Percentiles rank a stretch among this genome's conserved stretches.
Conservation (phyloP, 2,888 invertebrate genomes). For the Deilephila elpenor region DNA sequence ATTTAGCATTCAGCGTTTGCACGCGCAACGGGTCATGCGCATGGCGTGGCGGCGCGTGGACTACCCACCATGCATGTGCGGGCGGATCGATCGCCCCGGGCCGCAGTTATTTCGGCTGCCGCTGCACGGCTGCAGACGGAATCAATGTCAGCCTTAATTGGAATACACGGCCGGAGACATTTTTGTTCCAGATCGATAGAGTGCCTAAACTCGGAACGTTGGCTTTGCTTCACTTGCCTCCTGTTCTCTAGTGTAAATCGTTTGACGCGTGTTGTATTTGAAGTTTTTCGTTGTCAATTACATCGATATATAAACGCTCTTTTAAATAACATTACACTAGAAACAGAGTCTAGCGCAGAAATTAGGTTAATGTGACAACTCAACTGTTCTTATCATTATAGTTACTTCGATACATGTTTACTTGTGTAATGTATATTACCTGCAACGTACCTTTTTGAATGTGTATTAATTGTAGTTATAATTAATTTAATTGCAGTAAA, state of each 20-base stretch:
- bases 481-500: neutral
- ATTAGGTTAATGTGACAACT: no score
- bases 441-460: no score
- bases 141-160: slow-evolving; percentile 78
- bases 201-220: slow-evolving; percentile 21
- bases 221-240: slow-evolving; percentile 4
- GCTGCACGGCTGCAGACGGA: slow-evolving; percentile 63
- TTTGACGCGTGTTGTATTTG: neutral
- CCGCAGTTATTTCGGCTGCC: slow-evolving; percentile 64
- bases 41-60: neutral
- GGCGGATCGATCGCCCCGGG: slow-evolving; percentile 53
- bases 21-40: slow-evolving; percentile 9
- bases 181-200: slow-evolving; percentile 66
- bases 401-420: no score
- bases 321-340: no score
- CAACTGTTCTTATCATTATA: no score
- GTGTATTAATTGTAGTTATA: no score
- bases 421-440: no score
- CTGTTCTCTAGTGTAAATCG: neutral
- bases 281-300: neutral
- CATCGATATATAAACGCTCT: neutral
- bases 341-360: no score
- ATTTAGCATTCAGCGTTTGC: neutral
- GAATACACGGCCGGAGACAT: slow-evolving; percentile 63
- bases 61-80: neutral